Evolutionary conservation across 1,140 invertebrate genomes (phyloP).

Genomic region (Ctenoplectra terminalis): DNA sequence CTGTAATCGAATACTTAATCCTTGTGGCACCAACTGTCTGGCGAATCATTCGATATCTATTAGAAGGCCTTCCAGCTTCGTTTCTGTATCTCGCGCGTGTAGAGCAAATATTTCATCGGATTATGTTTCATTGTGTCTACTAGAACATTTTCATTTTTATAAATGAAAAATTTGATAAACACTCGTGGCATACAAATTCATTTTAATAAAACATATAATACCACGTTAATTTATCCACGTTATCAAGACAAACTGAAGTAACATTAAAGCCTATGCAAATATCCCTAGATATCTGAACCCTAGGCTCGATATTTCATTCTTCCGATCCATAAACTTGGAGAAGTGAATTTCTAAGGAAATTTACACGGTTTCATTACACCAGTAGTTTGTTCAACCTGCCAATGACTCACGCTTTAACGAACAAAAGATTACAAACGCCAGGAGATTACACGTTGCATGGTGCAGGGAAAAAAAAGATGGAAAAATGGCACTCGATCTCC

Average conservation of each 20-base stretch:
- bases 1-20: not conserved
- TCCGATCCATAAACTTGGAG: not conserved
- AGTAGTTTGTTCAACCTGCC: not conserved
- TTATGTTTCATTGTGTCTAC: too few species aligned
- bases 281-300: too few species aligned
- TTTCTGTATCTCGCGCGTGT: too few species aligned
- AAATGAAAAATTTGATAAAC: not conserved
- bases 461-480: not conserved
- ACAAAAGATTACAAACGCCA: not conserved
- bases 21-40: not conserved
- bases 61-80: not conserved
- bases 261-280: too few species aligned
- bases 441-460: not conserved
- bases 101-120: not conserved
- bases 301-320: not conserved
- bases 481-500: not conserved
- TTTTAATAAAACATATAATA: too few species aligned
- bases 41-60: not conserved
- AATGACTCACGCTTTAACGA: not conserved
- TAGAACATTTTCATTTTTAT: too few species aligned
- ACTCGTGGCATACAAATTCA: too few species aligned
- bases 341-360: not conserved
- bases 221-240: too few species aligned
- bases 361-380: not conserved
- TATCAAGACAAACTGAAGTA: too few species aligned